phyloP scores from a whole-genome alignment of 2,113 vertebrate species.

The Prunella fulvescens region DNA sequence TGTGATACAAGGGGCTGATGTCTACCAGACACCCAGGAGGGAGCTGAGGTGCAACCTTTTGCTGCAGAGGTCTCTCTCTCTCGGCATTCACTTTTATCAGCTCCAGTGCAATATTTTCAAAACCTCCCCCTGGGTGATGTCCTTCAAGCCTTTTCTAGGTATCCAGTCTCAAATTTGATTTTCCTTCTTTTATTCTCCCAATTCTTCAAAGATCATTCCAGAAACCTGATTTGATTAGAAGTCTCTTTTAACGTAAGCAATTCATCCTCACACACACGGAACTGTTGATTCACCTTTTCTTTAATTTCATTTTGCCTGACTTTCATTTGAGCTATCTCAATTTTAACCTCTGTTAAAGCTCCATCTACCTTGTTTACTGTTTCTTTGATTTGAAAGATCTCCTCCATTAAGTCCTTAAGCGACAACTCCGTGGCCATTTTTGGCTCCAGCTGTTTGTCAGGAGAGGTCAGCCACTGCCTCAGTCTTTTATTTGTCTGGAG shows the following conservation, averaged over 20 bases:
- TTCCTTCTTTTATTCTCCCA: conserved; percentile 35
- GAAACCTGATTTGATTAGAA: conserved; percentile 64
- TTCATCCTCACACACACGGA: conserved; percentile 22
- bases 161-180: conserved; percentile 49
- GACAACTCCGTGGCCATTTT: conserved; percentile 21
- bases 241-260: conserved; percentile 62
- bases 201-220: conserved; percentile 63
- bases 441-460: conserved; percentile 65
- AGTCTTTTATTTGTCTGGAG: conserved; percentile 66
- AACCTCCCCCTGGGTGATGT: conserved; percentile 39
- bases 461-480: conserved; percentile 54
- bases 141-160: conserved; percentile 41
- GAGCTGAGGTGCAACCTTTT: not conserved
- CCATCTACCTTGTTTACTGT: conserved; percentile 70
- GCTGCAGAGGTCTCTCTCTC: not conserved
- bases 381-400: conserved; percentile 69
- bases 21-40: not conserved
- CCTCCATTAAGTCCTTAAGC: conserved; percentile 64
- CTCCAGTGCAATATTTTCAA: conserved; percentile 32
- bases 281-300: conserved; percentile 67
- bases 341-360: conserved; percentile 68
- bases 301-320: conserved; percentile 65
- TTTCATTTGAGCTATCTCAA: conserved; percentile 70
- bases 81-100: not conserved
- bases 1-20: not conserved